phyloP scores from a whole-genome alignment of 2,888 invertebrate species.

The Xanthia icteritia region DNA sequence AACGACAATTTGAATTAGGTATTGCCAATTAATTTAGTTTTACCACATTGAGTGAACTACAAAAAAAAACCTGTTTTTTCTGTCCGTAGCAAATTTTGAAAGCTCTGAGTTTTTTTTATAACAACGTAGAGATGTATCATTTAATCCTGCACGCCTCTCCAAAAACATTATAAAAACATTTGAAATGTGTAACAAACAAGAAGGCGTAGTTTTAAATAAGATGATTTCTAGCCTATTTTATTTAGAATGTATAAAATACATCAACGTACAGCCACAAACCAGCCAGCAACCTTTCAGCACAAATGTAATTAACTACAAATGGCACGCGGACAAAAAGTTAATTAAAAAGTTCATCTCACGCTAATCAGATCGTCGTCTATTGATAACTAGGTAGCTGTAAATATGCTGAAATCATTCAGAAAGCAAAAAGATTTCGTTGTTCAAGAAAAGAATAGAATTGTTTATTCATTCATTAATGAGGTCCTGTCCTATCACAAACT shows the following conservation, averaged over 20 bases:
- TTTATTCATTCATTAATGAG: conserved; percentile 16
- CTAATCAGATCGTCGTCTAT: conserved; percentile 34
- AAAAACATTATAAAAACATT: too few relatives aligned
- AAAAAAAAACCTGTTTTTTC: not conserved
- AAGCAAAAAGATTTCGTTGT: conserved; percentile 20
- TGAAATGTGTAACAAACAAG: too few relatives aligned
- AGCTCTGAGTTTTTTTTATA: not conserved
- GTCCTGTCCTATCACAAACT: not conserved
- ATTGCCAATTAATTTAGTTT: not conserved
- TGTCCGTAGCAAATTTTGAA: not conserved
- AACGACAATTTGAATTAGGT: not conserved
- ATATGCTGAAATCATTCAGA: not conserved
- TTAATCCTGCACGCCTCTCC: too few relatives aligned
- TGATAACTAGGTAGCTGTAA: not conserved
- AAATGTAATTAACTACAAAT: conserved; percentile 16
- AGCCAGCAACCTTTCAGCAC: not conserved
- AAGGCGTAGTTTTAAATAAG: too few relatives aligned
- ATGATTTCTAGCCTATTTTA: too few relatives aligned
- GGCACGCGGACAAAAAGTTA: not conserved
- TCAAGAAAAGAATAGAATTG: conserved; percentile 23
- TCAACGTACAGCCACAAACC: not conserved
- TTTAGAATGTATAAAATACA: not conserved
- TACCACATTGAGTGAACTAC: too few relatives aligned
- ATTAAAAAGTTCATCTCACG: conserved; percentile 45
- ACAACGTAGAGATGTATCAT: too few relatives aligned